Base-by-base conservation (phyloP, 1,140 invertebrate genomes). In the Drosophila erecta region DNA sequence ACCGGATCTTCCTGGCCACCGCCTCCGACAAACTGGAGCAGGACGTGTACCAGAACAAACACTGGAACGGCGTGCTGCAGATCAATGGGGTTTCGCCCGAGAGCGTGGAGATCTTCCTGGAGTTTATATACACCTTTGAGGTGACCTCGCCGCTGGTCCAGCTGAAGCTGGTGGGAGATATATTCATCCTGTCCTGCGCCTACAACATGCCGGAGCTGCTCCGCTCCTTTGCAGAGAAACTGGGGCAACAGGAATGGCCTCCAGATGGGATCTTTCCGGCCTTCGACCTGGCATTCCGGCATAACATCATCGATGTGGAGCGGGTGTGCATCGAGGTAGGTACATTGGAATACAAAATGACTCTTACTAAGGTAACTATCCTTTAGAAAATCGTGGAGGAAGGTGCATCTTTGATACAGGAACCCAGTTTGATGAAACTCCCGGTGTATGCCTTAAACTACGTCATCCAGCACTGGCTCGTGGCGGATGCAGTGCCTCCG, bases 81-180 rank as follows among this genome's bases (percentile, higher is more conserved):
- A 81, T 83, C 3, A 78, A 71, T 66, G 79, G 79, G 0, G 79
- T 83, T 3, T 77, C 79, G 0, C 64, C 78, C 1, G 74, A 83
- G n/a, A 77, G 78, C 56, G 79, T 83, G 0, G 78, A 78, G 59
- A 66, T 83, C 10, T 83, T 81, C 11, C 50, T 83, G 5, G 79
- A 83, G 49, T 83, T 66, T 15, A 81, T 81, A 7, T 83, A 83
- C 17, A 83, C 79, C 1, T 83, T 83, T 20, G 74, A 83, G 14
- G 37, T 83, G 20, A 50, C 43, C 17, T 20, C 60, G 0, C 14
- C 47, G 1, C 30, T 41, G 12, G 54, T 70, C 0, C 14, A 74
- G 6, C 17, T 75, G 10, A 27, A 15, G 0, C 10, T 66, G 0
- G 55, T 83, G 22, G 60, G 65, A 0, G 79, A 83, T 24, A 78